phyloP scores from a whole-genome alignment of 1,140 invertebrate genomes.

The Ceratina australensis region DNA sequence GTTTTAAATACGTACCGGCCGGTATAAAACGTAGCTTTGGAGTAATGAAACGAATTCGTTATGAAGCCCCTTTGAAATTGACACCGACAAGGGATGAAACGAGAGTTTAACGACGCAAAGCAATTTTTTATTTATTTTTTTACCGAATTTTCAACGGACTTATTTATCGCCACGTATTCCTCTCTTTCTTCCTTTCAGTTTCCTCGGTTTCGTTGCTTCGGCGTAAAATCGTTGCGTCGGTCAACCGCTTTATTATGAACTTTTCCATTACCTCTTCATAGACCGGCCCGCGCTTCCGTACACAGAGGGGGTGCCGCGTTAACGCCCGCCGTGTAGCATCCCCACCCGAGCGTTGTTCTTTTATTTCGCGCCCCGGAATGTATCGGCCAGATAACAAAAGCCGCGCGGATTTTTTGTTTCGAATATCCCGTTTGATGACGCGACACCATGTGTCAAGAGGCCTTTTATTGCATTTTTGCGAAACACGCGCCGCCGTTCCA shows the following conservation, averaged over 20 bases:
- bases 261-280: background rate
- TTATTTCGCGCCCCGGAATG: slow-evolving; percentile 8
- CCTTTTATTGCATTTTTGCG: slow-evolving; percentile 31
- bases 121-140: background rate
- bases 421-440: slow-evolving; percentile 18
- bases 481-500: background rate
- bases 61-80: slow-evolving; percentile 10
- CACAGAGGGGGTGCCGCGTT: background rate
- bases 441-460: slow-evolving; percentile 14
- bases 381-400: slow-evolving; percentile 25
- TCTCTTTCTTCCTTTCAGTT: background rate
- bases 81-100: background rate
- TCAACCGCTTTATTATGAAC: background rate
- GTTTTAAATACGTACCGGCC: background rate
- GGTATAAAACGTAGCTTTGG: background rate
- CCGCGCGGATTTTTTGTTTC: background rate
- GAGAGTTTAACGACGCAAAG: background rate
- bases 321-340: too few relatives aligned
- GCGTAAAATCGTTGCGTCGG: background rate
- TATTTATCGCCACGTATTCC: too few relatives aligned
- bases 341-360: background rate
- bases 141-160: too few relatives aligned
- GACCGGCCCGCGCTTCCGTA: too few relatives aligned
- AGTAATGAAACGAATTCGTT: slow-evolving; percentile 14
- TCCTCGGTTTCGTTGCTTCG: background rate